Conservation (phyloP, 2,113 vertebrate genomes). For the Willisornis vidua region DNA sequence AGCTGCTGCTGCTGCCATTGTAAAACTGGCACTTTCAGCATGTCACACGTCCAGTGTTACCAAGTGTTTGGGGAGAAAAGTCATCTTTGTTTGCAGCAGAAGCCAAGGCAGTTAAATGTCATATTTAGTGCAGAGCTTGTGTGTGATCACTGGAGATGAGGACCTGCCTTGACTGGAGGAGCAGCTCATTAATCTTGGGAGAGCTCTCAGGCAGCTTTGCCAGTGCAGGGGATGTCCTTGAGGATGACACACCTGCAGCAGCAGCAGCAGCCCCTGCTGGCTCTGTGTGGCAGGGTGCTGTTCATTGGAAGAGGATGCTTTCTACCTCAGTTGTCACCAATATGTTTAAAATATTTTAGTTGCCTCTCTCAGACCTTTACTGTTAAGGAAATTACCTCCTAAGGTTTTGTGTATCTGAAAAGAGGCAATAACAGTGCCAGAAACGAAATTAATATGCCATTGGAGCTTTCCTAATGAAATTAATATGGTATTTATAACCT, state of each 20-base stretch:
- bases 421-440: background rate
- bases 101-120: background rate
- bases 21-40: background rate
- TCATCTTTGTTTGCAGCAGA: background rate
- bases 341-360: slow-evolving; percentile 7
- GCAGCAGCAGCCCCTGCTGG: background rate
- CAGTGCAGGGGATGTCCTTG: background rate
- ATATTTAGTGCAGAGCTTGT: background rate
- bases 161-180: slow-evolving; percentile 11
- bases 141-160: background rate
- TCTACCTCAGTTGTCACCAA: background rate
- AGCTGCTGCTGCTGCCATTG: background rate
- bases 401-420: slow-evolving; percentile 19
- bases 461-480: slow-evolving; percentile 47
- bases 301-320: background rate
- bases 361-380: background rate
- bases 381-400: background rate
- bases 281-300: background rate
- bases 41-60: background rate
- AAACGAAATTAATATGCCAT: slow-evolving; percentile 20
- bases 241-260: background rate
- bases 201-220: background rate
- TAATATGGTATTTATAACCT: slow-evolving; percentile 49
- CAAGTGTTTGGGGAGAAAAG: background rate
- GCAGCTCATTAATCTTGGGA: background rate